Evolutionary conservation across 37 sponge, comb jelly and placozoan species (phyloP).

Genomic region (Haliclona indistincta): DNA sequence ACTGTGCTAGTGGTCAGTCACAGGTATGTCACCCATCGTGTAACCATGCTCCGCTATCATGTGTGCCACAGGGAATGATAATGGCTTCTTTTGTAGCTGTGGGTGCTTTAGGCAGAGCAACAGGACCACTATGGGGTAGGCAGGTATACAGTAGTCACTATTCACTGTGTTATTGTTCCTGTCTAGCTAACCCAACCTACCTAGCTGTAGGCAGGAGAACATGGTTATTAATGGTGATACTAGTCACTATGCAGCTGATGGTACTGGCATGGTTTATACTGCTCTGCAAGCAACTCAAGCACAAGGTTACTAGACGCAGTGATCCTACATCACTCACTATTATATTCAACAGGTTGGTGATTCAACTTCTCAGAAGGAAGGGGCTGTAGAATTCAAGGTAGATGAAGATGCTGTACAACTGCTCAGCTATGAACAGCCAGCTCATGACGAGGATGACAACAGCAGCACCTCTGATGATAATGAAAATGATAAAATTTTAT

Average conservation of each 20-base stretch:
- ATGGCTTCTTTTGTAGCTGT: conserved; percentile 20
- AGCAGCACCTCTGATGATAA: no score
- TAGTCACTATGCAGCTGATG: not conserved
- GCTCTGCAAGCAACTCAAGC: not conserved
- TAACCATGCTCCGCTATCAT: not conserved
- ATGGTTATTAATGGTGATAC: not conserved
- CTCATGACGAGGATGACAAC: no score
- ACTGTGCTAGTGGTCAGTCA: conserved; percentile 19
- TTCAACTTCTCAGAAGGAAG: no score
- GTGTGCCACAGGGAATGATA: conserved; percentile 20
- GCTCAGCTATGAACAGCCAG: no score
- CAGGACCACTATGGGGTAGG: conserved; percentile 43
- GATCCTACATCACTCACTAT: no score
- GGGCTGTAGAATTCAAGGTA: no score
- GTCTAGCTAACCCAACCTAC: not conserved
- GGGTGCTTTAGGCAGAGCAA: conserved; percentile 22
- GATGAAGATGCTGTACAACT: no score
- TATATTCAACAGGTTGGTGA: no score
- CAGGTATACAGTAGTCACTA: not conserved
- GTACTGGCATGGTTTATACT: not conserved
- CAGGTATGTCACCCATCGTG: conserved; percentile 31
- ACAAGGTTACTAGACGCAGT: not conserved
- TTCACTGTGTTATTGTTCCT: not conserved
- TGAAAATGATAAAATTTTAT: no score
- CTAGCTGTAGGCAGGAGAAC: not conserved